Percentiles rank a stretch among this genome's conserved stretches.
Evolutionary conservation across 2,888 invertebrate genomes (phyloP).

Genomic region (Heliconius ismenius): DNA sequence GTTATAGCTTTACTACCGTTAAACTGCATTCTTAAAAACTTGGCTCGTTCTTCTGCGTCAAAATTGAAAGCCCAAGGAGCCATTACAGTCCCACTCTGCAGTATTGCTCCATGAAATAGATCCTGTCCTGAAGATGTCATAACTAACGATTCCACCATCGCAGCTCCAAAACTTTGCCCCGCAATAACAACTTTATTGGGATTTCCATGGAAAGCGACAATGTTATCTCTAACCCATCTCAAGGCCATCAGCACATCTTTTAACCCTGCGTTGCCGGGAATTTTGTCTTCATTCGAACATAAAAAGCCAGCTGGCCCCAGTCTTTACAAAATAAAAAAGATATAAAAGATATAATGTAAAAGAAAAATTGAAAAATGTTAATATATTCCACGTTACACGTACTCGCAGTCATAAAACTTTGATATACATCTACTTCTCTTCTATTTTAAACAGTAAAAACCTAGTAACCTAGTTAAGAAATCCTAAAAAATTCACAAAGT

Average conservation of each 20-base stretch:
- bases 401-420: background rate
- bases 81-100: conserved; percentile 70
- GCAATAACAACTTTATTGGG: conserved; percentile 63
- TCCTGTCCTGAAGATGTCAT: conserved; percentile 59
- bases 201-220: conserved; percentile 71
- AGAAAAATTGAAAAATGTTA: background rate
- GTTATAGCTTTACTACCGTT: conserved; percentile 47
- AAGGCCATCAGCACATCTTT: conserved; percentile 69
- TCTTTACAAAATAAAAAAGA: conserved; percentile 48
- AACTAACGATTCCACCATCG: conserved; percentile 65
- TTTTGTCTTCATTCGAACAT: conserved; percentile 60
- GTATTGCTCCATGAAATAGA: conserved; percentile 66
- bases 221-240: conserved; percentile 73
- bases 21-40: conserved; percentile 48
- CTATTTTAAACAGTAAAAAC: background rate
- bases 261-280: conserved; percentile 70
- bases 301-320: conserved; percentile 67
- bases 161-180: conserved; percentile 71
- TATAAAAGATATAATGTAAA: background rate
- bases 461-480: background rate
- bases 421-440: background rate
- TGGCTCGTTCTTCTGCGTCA: conserved; percentile 62
- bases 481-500: too few species aligned
- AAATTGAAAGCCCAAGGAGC: conserved; percentile 73
- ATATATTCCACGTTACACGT: background rate